Base-by-base conservation (phyloP, 2,888 invertebrate species). In the Glaucopsyche alexis region DNA sequence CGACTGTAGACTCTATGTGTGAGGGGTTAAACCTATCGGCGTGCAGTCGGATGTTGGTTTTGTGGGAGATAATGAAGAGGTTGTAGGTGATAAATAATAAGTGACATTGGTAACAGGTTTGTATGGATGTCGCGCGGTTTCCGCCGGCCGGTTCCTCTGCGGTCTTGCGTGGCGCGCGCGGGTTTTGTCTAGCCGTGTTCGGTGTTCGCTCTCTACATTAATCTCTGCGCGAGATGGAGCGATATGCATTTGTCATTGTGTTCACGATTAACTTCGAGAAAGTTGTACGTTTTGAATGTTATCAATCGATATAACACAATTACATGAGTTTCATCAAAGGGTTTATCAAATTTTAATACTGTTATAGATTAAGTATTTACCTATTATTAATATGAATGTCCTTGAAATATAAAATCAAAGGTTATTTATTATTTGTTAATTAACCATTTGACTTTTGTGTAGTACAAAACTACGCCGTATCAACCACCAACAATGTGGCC, bases 221-320 rank as follows among this genome's bases (percentile, higher is more conserved):
- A 93, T 93, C 92, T 87, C 84, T 75, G 75, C 79, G 80, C 79
- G 87, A 92, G 91, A 93, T 92, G 91, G 90, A 93, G 89, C 86
- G 92, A 91, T 92, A 89, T 85, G 84, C 88, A 93, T 93, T 92
- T 92, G 88, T 93, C 91, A 91, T 90, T 86, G 81, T 88, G 91
- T 87, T 90, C 79, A 81, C 87, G 90, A 91, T 91, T 88, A 89
- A 87, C 88, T 85, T 80, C 79, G 84, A 88, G 88, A 89, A 87
- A 89, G 86, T 87, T 86, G 83, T 86, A 83, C 85, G 29, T 81
- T 87, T 91, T 89, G 88, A 90, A 85, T 84, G 82, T 86, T 87
- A 88, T 90, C 90, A 90, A 90, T 90, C 86, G 86, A 87, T 90
- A 87, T 88, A 87, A 84, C 86, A 83, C 85, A 73, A 74, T 74